A percentile compares a stretch with the other conserved stretches of the same genome.
These are phyloP conservation scores for Alloscopus bannaensis DNA, from an alignment of 2,888 invertebrate genomes.

Conservation along the genomic window DNA sequence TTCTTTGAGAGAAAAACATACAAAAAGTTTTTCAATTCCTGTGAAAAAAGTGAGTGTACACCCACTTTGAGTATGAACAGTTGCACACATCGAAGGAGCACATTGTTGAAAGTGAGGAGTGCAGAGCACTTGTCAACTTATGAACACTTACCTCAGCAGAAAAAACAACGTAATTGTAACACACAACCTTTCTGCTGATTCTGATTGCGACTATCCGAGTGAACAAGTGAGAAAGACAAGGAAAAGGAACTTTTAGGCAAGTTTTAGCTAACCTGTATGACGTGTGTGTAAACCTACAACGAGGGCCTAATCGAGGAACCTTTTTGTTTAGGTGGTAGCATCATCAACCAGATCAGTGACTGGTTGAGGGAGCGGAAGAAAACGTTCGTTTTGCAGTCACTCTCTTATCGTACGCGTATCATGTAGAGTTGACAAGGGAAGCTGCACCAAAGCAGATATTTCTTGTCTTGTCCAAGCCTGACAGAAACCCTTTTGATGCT, in stretches of 20 bases:
- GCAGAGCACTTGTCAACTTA: conserved; percentile 1
- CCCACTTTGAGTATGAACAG: conserved; percentile 42
- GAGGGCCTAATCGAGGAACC: too few species aligned
- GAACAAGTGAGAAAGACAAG: conserved; percentile 31
- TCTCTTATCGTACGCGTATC: too few species aligned
- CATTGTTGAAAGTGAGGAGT: background rate
- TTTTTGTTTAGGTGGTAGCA: too few species aligned
- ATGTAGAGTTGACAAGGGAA: too few species aligned
- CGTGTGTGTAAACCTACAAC: too few species aligned
- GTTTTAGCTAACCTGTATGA: conserved; percentile 7
- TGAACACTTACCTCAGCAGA: too few species aligned
- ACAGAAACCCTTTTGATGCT: too few species aligned
- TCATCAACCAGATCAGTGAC: too few species aligned
- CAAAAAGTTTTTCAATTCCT: conserved; percentile 10
- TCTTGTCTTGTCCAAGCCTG: too few species aligned
- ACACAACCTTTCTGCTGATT: background rate
- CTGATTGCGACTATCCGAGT: conserved; percentile 29
- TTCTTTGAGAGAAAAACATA: background rate
- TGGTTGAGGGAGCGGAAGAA: conserved; percentile 17
- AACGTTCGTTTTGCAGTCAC: conserved; percentile 1
- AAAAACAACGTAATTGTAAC: too few species aligned
- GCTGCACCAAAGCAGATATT: background rate
- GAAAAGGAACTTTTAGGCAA: too few species aligned
- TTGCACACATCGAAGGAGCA: too few species aligned
- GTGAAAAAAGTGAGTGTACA: conserved; percentile 3